phyloP scores from a whole-genome alignment of 2,888 invertebrate genomes.

The Crematogaster levior region DNA sequence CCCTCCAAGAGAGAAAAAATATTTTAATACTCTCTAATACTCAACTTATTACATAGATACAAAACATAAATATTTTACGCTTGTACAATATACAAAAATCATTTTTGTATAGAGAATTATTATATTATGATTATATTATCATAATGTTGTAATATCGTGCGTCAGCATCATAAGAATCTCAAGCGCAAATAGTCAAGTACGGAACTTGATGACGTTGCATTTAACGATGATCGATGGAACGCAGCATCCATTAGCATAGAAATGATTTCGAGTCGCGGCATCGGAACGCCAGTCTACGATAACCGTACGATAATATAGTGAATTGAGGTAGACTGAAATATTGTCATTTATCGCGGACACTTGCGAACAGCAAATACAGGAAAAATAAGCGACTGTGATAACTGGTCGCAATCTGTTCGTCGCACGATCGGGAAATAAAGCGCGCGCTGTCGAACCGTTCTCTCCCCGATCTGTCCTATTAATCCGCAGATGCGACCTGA shows the following conservation, averaged over 20 bases:
- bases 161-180: slow-evolving; percentile 17
- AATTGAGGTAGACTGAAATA: slow-evolving; percentile 21
- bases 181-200: slow-evolving; percentile 34
- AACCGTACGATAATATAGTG: not conserved
- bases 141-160: slow-evolving; percentile 23
- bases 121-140: slow-evolving; percentile 20
- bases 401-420: slow-evolving; percentile 20
- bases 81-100: slow-evolving; percentile 3
- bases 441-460: not conserved
- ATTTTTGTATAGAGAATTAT: not conserved
- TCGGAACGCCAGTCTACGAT: slow-evolving; percentile 21
- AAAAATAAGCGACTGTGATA: not conserved
- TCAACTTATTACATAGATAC: not conserved
- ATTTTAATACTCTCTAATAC: not conserved
- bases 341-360: not conserved
- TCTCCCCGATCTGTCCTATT: slow-evolving; percentile 47
- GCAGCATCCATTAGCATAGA: slow-evolving; percentile 52
- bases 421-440: slow-evolving; percentile 17
- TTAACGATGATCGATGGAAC: slow-evolving; percentile 53
- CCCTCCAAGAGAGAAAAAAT: not conserved
- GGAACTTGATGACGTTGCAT: slow-evolving; percentile 47
- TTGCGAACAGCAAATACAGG: not conserved
- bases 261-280: slow-evolving; percentile 49
- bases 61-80: not conserved
- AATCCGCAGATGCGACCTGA: slow-evolving; percentile 74